Evolutionary conservation across 1,140 invertebrate genomes (phyloP).

Genomic region (Thaumetopoea pityocampa): DNA sequence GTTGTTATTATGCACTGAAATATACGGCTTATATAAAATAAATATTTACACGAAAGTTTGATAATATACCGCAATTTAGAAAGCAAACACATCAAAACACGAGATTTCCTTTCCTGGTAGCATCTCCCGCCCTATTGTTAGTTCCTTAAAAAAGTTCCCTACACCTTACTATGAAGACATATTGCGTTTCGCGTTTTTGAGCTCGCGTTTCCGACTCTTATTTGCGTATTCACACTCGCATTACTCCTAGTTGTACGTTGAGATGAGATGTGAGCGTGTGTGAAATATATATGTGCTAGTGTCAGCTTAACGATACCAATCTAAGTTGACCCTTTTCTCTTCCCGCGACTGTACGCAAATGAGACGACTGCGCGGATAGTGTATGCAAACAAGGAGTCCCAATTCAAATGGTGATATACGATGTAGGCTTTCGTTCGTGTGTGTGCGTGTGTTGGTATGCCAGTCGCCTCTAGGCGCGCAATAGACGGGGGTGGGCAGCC

Average conservation of each 20-base stretch:
- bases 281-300: constrained; percentile 46
- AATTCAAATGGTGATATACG: constrained; percentile 50
- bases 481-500: constrained; percentile 66
- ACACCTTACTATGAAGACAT: constrained; percentile 70
- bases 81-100: constrained; percentile 55
- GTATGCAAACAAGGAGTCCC: constrained; percentile 57
- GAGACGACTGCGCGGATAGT: constrained; percentile 40
- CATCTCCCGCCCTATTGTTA: constrained; percentile 54
- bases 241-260: constrained; percentile 61
- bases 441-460: constrained; percentile 71
- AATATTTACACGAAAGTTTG: constrained; percentile 6
- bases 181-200: constrained; percentile 74
- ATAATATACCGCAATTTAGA: constrained; percentile 34
- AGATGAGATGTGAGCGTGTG: constrained; percentile 63
- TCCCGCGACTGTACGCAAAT: constrained; percentile 47
- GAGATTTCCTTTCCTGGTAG: constrained; percentile 55
- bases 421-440: constrained; percentile 55
- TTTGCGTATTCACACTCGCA: constrained; percentile 74
- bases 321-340: constrained; percentile 32
- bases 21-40: constrained; percentile 9
- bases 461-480: constrained; percentile 70
- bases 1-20: too few relatives aligned
- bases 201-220: constrained; percentile 67
- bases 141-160: constrained; percentile 61
- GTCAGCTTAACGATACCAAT: constrained; percentile 57